phyloP scores from a whole-genome alignment of 2,113 vertebrate genomes.

The Coregonus clupeaformis region DNA sequence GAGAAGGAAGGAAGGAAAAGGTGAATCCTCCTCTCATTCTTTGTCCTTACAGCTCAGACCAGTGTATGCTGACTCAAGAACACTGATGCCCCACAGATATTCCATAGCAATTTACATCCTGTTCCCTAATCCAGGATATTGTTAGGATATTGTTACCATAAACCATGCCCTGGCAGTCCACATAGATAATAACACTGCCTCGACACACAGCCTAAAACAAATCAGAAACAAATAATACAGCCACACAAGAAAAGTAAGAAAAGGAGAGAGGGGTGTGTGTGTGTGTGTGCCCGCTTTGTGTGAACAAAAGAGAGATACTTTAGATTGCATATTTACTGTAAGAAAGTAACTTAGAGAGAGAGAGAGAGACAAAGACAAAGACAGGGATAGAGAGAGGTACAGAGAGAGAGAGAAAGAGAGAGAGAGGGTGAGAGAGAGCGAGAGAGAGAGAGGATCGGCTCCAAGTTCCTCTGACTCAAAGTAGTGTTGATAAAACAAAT shows the following conservation, averaged over 20 bases:
- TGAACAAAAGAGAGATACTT: not conserved
- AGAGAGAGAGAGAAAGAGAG: slow-evolving; percentile 20
- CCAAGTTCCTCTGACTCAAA: not conserved
- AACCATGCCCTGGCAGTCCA: not conserved
- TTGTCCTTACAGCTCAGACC: not conserved
- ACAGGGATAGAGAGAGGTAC: not conserved
- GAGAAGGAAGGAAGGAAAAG: too few relatives aligned
- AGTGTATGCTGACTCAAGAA: not conserved
- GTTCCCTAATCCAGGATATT: not conserved
- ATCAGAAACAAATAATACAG: not conserved
- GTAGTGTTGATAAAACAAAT: not conserved
- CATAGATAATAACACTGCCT: not conserved
- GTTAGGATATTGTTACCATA: not conserved
- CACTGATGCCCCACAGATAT: not conserved
- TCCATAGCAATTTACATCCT: not conserved
- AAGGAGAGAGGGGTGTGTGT: slow-evolving; percentile 2
- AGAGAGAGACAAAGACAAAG: not conserved
- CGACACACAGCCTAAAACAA: not conserved
- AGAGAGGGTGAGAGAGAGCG: slow-evolving; percentile 11
- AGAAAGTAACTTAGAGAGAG: not conserved
- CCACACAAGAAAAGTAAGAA: not conserved
- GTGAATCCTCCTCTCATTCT: not conserved
- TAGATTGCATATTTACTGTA: too few relatives aligned
- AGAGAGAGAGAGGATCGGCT: not conserved
- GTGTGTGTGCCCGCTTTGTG: slow-evolving; percentile 2